Base-by-base conservation (phyloP, 2,888 invertebrate species). In the Tromatobia lineatoria region DNA sequence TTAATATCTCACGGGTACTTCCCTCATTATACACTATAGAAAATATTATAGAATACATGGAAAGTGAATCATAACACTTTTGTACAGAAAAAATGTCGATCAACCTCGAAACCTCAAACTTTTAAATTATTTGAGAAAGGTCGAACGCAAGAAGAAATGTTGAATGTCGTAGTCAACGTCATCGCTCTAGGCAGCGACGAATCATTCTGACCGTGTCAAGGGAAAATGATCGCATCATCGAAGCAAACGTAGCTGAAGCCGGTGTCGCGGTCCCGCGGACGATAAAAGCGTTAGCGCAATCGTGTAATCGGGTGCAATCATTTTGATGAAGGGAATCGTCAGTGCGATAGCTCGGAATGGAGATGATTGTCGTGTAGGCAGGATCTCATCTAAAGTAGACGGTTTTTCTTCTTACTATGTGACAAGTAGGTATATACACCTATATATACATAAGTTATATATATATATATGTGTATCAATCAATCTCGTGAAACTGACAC, bases 341-440 rank as follows among this genome's bases (percentile, higher is more conserved):
- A 88, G 85, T 90, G 86, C 90, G 92, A 92, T 92, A 91, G 92
- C 87, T 87, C 88, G 83, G 88, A 93, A 92, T 92, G 87, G 90
- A 91, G 91, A 92, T 93, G 92, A 93, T 93, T 93, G 90, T 90
- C 88, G 92, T 90, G 93, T 93, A 91, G 93, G 93, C 88, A 88
- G 93, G 70, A 88, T 83, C 85, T 78, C 82, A 79, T 86, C 89
- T 87, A 90, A 91, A 93, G 89, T 90, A 90, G 90, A 90, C 86
- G 81, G 82, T 85, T 87, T 85, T 87, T 73, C 83, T 87, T 80
- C 67, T 75, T 80, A 64, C 69, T 42, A 54, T 71, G 87, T 57
- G 20, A 54, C 64, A 29, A 38, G n/a, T 66, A 52, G 82, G 52
- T 54, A 61, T 34, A 7, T 25, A 20, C 1, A 61, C 20, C 20